phyloP scores from a whole-genome alignment of 1,140 invertebrate species.

The Tetramorium simillimum region DNA sequence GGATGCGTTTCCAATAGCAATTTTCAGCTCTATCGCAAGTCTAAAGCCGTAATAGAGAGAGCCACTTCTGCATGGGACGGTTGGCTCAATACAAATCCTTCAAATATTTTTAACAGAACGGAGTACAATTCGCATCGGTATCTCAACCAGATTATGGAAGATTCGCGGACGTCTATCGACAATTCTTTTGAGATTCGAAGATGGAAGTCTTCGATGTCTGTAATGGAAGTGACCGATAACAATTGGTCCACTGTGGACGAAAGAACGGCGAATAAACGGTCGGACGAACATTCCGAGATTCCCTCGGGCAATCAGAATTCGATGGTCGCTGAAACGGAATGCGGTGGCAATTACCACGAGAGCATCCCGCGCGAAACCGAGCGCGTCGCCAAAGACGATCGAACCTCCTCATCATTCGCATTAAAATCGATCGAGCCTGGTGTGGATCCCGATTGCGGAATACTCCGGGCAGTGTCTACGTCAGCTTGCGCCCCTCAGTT shows the following conservation, averaged over 20 bases:
- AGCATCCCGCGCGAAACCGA: background rate
- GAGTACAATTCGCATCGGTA: slow-evolving; percentile 30
- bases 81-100: background rate
- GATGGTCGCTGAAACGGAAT: background rate
- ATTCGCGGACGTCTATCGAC: background rate
- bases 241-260: background rate
- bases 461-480: background rate
- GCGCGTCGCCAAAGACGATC: background rate
- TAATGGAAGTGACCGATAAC: slow-evolving; percentile 4
- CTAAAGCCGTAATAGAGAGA: background rate
- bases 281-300: background rate
- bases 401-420: background rate
- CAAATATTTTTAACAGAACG: background rate
- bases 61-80: too few relatives aligned
- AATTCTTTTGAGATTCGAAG: background rate
- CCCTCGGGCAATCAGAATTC: background rate
- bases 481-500: slow-evolving; percentile 2
- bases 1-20: slow-evolving; percentile 12
- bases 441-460: background rate
- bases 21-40: background rate
- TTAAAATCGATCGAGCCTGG: background rate
- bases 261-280: background rate
- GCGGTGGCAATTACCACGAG: background rate
- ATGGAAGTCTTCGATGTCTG: background rate
- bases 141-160: background rate